Evolutionary conservation across 64 coral and sea anemone species (phyloP).

Genomic region (Anthopleura sola): DNA sequence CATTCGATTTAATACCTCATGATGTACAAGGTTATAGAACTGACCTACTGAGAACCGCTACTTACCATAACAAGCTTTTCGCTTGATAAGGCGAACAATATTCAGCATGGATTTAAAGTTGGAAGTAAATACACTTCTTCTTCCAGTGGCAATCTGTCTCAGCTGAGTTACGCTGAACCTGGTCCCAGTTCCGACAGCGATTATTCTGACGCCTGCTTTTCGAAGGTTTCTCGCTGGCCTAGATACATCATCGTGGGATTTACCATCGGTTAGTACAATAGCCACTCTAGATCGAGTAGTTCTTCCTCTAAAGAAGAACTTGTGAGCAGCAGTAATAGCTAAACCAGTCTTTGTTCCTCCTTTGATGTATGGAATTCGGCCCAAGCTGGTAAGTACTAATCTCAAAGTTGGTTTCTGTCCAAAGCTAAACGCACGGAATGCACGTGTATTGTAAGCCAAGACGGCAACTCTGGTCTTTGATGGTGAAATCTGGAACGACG

Average conservation of each 20-base stretch:
- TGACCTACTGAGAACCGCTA: neutral
- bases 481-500: conserved; percentile 65
- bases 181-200: conserved; percentile 26
- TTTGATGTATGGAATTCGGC: conserved; percentile 27
- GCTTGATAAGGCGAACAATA: conserved; percentile 27
- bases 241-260: conserved; percentile 46
- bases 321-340: conserved; percentile 25
- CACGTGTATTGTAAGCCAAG: conserved; percentile 24
- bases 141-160: conserved; percentile 44
- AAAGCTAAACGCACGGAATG: conserved; percentile 27
- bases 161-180: conserved; percentile 25
- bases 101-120: conserved; percentile 27
- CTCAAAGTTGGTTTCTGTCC: conserved; percentile 34
- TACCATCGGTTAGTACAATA: conserved; percentile 55
- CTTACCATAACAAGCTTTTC: conserved; percentile 55
- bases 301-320: neutral
- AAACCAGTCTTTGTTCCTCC: conserved; percentile 37
- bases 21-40: no score
- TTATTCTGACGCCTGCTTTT: conserved; percentile 5
- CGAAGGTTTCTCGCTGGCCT: conserved; percentile 17
- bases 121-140: conserved; percentile 24
- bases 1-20: no score
- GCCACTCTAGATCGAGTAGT: conserved; percentile 35
- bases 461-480: conserved; percentile 36
- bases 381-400: conserved; percentile 29